Conservation (phyloP, 1,140 invertebrate species). For the Zeugodacus cucurbitae region DNA sequence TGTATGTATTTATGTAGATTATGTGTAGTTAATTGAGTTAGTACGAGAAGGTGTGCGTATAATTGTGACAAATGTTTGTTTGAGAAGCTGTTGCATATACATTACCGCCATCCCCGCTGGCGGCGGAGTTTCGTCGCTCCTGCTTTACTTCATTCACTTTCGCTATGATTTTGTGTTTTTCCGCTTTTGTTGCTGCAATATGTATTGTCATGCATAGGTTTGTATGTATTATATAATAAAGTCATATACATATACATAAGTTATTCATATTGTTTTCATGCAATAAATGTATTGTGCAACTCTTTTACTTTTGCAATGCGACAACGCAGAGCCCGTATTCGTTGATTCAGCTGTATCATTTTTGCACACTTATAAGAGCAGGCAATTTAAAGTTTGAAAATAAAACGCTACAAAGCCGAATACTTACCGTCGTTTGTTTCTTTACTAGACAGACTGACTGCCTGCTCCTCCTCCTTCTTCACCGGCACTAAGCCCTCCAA, state of each 20-base stretch:
- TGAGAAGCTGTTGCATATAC: slow-evolving; percentile 45
- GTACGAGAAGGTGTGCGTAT: background rate
- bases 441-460: slow-evolving; percentile 65
- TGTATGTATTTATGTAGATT: background rate
- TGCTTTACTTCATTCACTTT: slow-evolving; percentile 58
- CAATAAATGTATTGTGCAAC: background rate
- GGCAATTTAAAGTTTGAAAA: background rate
- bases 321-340: background rate
- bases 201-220: background rate
- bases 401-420: background rate
- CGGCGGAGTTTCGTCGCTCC: slow-evolving; percentile 60
- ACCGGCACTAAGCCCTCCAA: slow-evolving; percentile 87
- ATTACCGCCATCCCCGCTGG: slow-evolving; percentile 63
- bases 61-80: background rate
- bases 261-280: background rate
- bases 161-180: slow-evolving; percentile 67
- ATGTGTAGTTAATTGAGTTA: too few relatives aligned
- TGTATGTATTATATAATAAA: background rate
- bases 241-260: background rate
- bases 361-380: background rate
- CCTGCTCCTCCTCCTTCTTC: slow-evolving; percentile 70
- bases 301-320: background rate
- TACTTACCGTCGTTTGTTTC: slow-evolving; percentile 63
- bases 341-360: background rate
- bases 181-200: slow-evolving; percentile 67